phyloP scores from a whole-genome alignment of 2,888 invertebrate genomes.

The Drosophila demipolita region DNA sequence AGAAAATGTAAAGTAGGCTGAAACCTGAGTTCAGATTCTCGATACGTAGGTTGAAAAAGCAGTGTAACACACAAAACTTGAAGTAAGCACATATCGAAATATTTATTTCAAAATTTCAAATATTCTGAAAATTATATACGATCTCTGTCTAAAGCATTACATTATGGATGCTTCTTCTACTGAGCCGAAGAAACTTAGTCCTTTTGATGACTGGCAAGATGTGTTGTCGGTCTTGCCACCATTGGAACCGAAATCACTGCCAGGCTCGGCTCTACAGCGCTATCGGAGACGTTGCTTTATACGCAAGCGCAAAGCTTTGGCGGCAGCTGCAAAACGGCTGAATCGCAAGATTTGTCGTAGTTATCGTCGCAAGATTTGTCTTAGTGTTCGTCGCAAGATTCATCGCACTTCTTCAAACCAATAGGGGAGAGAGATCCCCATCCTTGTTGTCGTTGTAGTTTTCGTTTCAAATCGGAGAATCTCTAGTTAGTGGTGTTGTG shows the following conservation, averaged over 20 bases:
- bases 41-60: no score
- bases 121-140: not conserved
- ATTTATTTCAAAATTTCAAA: not conserved
- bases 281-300: slow-evolving; percentile 1
- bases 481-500: not conserved
- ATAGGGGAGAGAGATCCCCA: not conserved
- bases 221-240: not conserved
- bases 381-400: not conserved
- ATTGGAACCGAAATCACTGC: fast-evolving
- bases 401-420: not conserved
- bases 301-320: not conserved
- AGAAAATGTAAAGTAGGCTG: slow-evolving; percentile 10
- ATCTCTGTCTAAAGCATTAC: not conserved
- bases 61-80: not conserved
- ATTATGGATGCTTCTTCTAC: not conserved
- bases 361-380: not conserved
- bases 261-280: not conserved
- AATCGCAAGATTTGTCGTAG: not conserved
- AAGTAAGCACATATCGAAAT: not conserved
- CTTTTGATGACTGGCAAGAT: not conserved
- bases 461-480: slow-evolving; percentile 2
- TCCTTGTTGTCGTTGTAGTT: not conserved
- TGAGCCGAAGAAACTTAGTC: not conserved
- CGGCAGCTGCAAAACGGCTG: not conserved
- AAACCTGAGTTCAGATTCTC: no score